phyloP scores from a whole-genome alignment of 2,113 vertebrate genomes.

The Petaurus breviceps region DNA sequence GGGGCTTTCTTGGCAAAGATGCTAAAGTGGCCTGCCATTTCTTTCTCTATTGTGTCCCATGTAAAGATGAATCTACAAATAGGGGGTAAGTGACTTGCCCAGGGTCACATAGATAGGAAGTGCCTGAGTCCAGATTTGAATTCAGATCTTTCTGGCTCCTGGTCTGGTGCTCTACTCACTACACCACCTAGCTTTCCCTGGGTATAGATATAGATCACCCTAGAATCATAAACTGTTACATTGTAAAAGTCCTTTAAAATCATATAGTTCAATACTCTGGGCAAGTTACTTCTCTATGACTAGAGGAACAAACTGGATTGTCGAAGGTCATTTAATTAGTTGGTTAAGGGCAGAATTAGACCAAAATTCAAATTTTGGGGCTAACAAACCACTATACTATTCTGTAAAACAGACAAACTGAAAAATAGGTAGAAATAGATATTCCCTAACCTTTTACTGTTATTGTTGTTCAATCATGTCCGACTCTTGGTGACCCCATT shows the following conservation, averaged over 20 bases:
- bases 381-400: background rate
- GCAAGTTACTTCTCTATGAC: background rate
- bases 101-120: background rate
- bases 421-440: background rate
- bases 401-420: background rate
- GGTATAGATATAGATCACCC: background rate
- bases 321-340: background rate
- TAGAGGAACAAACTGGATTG: background rate
- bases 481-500: background rate
- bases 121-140: background rate
- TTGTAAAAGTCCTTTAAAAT: background rate
- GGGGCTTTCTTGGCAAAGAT: background rate
- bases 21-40: background rate
- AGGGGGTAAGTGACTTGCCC: background rate
- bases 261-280: background rate
- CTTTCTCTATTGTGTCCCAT: background rate
- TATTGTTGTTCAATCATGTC: background rate
- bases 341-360: background rate
- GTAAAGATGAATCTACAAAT: background rate
- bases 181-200: background rate
- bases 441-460: background rate
- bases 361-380: background rate
- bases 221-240: background rate
- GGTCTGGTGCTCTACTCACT: background rate
- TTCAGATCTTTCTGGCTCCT: background rate